phyloP scores from a whole-genome alignment of 2,797 vertebrate genomes.

The Garrulus glandarius region DNA sequence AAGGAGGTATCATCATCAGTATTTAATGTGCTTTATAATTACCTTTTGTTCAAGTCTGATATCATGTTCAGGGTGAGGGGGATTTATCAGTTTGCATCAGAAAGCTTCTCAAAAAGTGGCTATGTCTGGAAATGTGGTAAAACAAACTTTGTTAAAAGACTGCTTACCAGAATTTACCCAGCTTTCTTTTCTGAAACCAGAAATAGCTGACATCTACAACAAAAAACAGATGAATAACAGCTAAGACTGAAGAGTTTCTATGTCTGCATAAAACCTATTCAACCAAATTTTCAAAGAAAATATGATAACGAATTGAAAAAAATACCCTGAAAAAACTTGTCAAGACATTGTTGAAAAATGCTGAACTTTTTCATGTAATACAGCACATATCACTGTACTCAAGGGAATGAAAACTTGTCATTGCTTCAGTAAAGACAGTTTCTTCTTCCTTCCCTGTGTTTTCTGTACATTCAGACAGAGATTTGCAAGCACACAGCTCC shows the following conservation, averaged over 20 bases:
- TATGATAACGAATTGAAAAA: background rate
- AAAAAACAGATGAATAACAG: background rate
- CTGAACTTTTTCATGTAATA: background rate
- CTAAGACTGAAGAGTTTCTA: background rate
- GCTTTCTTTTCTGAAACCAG: background rate
- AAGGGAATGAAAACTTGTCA: background rate
- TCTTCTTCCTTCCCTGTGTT: background rate
- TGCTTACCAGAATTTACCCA: background rate
- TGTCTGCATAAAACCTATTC: background rate
- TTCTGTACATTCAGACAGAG: background rate
- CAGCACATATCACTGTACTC: background rate
- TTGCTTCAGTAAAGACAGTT: background rate
- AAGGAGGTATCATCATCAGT: background rate
- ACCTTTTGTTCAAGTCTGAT: background rate
- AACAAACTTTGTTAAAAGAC: background rate
- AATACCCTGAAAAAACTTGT: background rate
- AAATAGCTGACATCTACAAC: background rate
- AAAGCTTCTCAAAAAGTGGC: background rate
- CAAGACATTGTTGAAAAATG: background rate
- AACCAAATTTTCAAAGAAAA: background rate
- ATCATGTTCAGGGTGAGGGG: background rate
- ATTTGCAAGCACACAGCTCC: background rate
- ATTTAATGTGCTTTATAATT: background rate
- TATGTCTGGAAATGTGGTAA: background rate
- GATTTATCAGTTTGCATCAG: background rate